A percentile compares a stretch with the other conserved stretches of the same genome.
phyloP scores from a whole-genome alignment of 2,113 vertebrate genomes.

The Oxyruncus cristatus region DNA sequence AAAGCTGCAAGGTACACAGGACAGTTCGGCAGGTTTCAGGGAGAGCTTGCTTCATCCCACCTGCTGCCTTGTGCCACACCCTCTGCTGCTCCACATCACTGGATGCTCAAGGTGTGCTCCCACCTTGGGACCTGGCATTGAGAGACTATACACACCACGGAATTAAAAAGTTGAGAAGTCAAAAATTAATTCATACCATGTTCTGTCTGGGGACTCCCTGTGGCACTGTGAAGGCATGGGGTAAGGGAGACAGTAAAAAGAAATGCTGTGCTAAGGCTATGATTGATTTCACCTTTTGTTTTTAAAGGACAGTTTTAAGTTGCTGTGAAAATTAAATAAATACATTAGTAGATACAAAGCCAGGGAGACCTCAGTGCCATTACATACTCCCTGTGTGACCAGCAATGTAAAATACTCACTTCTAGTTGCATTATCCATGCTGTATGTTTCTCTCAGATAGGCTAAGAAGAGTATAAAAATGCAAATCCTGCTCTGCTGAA shows the following conservation, averaged over 20 bases:
- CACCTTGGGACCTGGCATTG: background rate
- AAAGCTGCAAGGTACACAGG: background rate
- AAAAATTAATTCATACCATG: background rate
- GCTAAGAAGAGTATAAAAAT: background rate
- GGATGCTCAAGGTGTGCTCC: background rate
- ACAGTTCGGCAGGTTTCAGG: background rate
- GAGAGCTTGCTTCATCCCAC: background rate
- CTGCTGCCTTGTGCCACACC: background rate
- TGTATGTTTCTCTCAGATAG: background rate
- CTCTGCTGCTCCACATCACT: background rate
- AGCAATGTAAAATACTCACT: background rate
- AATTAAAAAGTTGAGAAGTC: background rate
- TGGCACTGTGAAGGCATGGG: background rate
- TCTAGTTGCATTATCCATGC: background rate
- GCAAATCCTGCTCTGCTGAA: background rate
- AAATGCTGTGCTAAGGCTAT: background rate
- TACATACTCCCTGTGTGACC: background rate
- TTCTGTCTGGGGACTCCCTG: background rate
- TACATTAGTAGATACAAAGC: background rate
- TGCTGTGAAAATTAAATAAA: background rate
- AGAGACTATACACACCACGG: background rate
- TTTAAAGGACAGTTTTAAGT: background rate
- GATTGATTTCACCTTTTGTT: background rate
- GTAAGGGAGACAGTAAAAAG: background rate
- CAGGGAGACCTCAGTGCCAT: background rate